Percentiles rank a stretch among this genome's conserved stretches.
Conservation (phyloP, 2,797 vertebrate species). For the Enteromius thamalakanensis region DNA sequence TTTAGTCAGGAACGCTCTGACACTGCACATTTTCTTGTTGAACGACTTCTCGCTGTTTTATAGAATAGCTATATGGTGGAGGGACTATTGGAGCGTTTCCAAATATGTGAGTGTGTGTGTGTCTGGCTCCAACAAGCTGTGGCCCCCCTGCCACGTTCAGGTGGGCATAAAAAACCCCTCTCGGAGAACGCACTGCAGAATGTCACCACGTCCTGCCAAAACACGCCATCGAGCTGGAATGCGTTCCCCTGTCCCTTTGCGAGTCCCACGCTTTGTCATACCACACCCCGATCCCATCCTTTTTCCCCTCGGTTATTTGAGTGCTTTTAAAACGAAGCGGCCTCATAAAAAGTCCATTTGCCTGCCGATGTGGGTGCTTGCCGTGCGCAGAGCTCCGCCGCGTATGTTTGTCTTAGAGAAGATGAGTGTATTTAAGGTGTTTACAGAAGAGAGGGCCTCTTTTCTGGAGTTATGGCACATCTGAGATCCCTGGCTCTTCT, state of each 20-base stretch:
- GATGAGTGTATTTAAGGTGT: constrained; percentile 73
- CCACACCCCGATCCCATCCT: constrained; percentile 44
- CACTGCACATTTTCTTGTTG: constrained; percentile 37
- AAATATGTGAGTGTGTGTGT: constrained; percentile 41
- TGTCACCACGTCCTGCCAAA: constrained; percentile 51
- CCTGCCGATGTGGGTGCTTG: constrained; percentile 45
- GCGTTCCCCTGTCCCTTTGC: constrained; percentile 41
- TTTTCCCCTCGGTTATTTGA: constrained; percentile 46
- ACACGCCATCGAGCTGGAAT: constrained; percentile 54
- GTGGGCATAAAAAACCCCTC: constrained; percentile 44
- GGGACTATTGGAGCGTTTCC: constrained; percentile 26
- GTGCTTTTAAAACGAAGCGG: constrained; percentile 55
- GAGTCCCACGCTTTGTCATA: constrained; percentile 43
- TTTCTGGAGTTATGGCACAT: constrained; percentile 54
- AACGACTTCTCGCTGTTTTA: constrained; percentile 45
- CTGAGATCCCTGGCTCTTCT: constrained; percentile 45
- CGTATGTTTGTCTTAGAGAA: constrained; percentile 71
- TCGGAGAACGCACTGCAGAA: constrained; percentile 49
- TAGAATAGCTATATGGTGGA: constrained; percentile 21
- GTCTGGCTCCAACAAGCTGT: constrained; percentile 33
- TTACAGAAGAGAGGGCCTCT: constrained; percentile 70
- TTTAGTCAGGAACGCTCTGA: constrained; percentile 36
- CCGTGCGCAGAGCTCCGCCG: constrained; percentile 37
- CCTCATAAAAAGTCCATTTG: constrained; percentile 74
- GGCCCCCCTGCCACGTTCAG: constrained; percentile 54